These are phyloP conservation scores for Dromius quadrimaculatus DNA, from an alignment of 2,888 invertebrate genomes.

Conservation along the genomic window DNA sequence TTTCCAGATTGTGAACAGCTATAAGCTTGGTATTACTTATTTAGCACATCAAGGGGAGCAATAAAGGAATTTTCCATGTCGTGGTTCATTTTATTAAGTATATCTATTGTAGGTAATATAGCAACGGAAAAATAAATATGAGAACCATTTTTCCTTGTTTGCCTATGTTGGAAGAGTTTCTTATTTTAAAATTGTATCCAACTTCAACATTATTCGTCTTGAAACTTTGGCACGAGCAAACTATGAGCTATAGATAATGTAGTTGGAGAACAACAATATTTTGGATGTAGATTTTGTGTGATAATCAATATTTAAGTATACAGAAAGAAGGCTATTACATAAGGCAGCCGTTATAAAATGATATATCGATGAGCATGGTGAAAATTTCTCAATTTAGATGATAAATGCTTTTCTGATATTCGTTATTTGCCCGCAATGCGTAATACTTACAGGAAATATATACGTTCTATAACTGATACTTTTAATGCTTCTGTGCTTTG, in stretches of 20 bases:
- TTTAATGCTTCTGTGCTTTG: constrained; percentile 1
- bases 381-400: constrained; percentile 7
- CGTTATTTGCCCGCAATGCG: constrained; percentile 8
- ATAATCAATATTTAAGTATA: too few relatives aligned
- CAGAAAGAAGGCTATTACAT: not conserved
- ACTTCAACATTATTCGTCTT: too few relatives aligned
- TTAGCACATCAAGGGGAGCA: not conserved
- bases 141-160: too few relatives aligned
- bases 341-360: not conserved
- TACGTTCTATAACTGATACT: constrained; percentile 1
- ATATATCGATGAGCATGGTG: not conserved
- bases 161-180: too few relatives aligned
- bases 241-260: too few relatives aligned
- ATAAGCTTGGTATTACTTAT: not conserved
- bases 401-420: constrained; percentile 14
- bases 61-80: not conserved
- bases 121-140: too few relatives aligned
- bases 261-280: not conserved
- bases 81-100: not conserved
- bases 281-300: too few relatives aligned
- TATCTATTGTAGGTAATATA: too few relatives aligned
- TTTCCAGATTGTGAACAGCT: not conserved
- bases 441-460: not conserved
- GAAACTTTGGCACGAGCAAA: not conserved
- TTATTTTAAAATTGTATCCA: too few relatives aligned